These are phyloP conservation scores for Discoglossus pictus DNA, from an alignment of 2,797 vertebrate species.

Conservation along the genomic window DNA sequence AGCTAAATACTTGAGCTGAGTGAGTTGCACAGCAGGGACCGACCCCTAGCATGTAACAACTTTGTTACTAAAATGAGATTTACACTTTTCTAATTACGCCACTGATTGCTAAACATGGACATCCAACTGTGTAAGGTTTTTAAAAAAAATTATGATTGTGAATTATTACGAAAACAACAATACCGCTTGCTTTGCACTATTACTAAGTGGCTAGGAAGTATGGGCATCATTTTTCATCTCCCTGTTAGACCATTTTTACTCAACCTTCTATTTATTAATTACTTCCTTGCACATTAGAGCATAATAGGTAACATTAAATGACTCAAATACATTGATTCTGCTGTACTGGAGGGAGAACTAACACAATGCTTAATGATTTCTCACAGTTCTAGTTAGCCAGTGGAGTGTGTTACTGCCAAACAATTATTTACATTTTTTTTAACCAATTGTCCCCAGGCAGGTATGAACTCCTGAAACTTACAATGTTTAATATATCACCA, in stretches of 20 bases:
- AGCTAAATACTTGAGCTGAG: too few species aligned
- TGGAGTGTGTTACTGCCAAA: constrained; percentile 5
- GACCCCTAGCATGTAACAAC: too few species aligned
- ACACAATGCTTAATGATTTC: constrained; percentile 22
- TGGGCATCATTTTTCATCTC: constrained; percentile 34
- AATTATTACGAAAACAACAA: not conserved
- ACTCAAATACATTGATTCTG: constrained; percentile 22
- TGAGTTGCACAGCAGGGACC: too few species aligned
- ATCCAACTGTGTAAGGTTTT: constrained; percentile 12
- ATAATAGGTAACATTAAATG: constrained; percentile 14
- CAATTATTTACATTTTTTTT: constrained; percentile 1
- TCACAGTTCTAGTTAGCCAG: constrained; percentile 34
- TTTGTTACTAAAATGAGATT: not conserved
- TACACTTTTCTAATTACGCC: too few species aligned
- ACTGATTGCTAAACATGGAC: constrained; percentile 8
- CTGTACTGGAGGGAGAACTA: not conserved
- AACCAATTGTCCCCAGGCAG: constrained; percentile 38
- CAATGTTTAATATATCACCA: constrained; percentile 27
- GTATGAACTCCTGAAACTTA: constrained; percentile 30
- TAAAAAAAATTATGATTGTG: not conserved
- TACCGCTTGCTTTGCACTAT: constrained; percentile 22
- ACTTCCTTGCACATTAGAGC: constrained; percentile 13
- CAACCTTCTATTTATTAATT: constrained; percentile 15
- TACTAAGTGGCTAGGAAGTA: constrained; percentile 18
- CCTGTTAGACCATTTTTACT: constrained; percentile 8